Evolutionary conservation across 2,113 vertebrate species (phyloP).

Genomic region (Trachemys scripta): DNA sequence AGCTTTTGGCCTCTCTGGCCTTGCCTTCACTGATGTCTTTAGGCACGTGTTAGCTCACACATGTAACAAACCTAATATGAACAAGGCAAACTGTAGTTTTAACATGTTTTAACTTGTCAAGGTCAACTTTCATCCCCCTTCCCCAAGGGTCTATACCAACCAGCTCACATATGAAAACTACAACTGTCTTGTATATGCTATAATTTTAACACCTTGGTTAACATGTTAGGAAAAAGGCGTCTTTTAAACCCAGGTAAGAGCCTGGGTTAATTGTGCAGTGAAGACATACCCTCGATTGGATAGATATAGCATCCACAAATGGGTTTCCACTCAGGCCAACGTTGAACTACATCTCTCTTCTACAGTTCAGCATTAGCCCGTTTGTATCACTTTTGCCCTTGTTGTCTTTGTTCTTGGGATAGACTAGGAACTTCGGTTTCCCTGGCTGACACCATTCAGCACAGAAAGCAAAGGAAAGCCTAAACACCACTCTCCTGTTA

Average conservation of each 20-base stretch:
- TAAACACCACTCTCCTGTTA: not conserved
- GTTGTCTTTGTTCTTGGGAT: not conserved
- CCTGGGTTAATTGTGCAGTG: accelerated
- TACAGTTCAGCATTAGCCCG: not conserved
- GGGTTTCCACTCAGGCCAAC: not conserved
- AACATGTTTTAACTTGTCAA: slow-evolving; percentile 14
- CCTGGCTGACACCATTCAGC: not conserved
- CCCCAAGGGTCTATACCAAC: not conserved
- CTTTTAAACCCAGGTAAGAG: not conserved
- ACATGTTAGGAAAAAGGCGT: not conserved
- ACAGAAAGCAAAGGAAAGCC: slow-evolving; percentile 2
- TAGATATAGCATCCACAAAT: not conserved
- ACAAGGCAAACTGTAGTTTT: not conserved
- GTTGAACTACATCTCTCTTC: not conserved
- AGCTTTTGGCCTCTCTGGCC: not conserved
- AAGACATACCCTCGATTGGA: not conserved
- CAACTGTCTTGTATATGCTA: not conserved
- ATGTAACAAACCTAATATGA: not conserved
- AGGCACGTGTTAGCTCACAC: not conserved
- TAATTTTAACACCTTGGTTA: not conserved
- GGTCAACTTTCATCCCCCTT: not conserved
- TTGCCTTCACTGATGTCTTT: not conserved
- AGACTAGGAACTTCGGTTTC: not conserved
- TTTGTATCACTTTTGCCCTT: not conserved
- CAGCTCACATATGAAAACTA: not conserved